Evolutionary conservation across 1,140 invertebrate species (phyloP), one percentile per base, ranked within the genome.

Genomic region (Halesus radiatus): DNA sequence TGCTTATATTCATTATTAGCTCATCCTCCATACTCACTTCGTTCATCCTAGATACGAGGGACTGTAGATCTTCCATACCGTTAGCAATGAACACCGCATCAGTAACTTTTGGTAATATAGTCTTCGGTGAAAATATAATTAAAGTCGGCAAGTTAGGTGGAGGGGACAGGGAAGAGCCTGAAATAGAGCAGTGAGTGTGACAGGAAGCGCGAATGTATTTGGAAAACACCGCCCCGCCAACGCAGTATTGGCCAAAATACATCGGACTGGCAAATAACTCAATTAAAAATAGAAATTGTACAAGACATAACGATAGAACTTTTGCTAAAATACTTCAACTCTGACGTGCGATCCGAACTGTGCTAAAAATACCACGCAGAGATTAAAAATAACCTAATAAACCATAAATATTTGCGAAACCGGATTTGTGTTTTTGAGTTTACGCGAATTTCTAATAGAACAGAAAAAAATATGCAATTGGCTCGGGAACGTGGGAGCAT

Each of bases 271-370:
- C 72, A 58, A 75, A 75, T 75, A 75, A 75, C 72, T 75, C 54
- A 75, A 75, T 75, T 75, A n/a, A 75, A 75, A 75, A 75, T 75
- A 75, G 72, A 75, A 56, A 75, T 74, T 75, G 54, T 75, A 75
- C 68, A 32, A 22, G 68, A 53, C 15, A 52, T 53, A 72, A 72
- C 29, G 52, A 75, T 75, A 75, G 72, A 56, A 72, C 45, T 72
- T 50, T 22, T 50, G 68, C 68, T 72, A 72, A 66, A 66, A 66
- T 66, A 66, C 62, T 66, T 29, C 68, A 23, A 15, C 45, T 52
- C 68, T 72, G 68, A 72, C 68, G 68, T 72, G 20, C 68, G 52
- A 72, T 72, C 50, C 53, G 52, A 72, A 72, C 37, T 15, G 13
- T 53, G 26, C 68, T 72, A 72, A 54, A 72, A 72, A 72, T 72